Evolutionary conservation across 1,140 invertebrate genomes (phyloP), one percentile per base, ranked within the genome.

Genomic region (Drosophila parvula): DNA sequence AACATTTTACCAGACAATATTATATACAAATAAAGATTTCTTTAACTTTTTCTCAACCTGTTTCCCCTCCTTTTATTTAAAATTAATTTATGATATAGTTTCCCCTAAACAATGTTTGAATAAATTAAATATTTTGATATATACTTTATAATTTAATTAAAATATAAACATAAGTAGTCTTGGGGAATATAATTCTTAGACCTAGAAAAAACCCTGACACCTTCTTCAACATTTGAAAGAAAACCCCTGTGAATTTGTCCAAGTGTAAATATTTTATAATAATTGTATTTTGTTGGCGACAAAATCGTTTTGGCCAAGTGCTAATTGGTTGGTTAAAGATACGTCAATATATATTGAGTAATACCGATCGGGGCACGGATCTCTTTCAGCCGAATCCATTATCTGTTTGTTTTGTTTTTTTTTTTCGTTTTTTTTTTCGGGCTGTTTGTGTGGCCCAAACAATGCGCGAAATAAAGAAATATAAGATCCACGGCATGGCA

Each of bases 301-400:
- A 74, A 40, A 43, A 75, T 56, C 59, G 38, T 75, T 75, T 56
- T 57, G 58, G 38, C 36, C 22, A 45, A 45, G 51, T 53, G 71
- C 71, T 75, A 75, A 75, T 75, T 75, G 73, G 44, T 75, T 75
- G 14, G 27, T n/a, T 40, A 70, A 47, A 50, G 36, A 51, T 18
- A 38, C 34, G 62, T 73, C 45, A 12, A 45, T 50, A 36, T 50
- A 48, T 32, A 64, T 64, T 64, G 38, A 34, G 44, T 27, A 60
- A 61, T 34, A 41, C 11, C 27, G 14, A 69, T 67, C 32, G 62
- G 58, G 50, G 28, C 64, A 51, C 11, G 64, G 45, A 68, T 68
- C 64, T 50, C 61, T 61, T 53, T 65, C 30, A 41, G 36, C 36
- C 61, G 14, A 50, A 63, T n/a, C 60, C 40, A 64, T 64, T 69